phyloP scores from a whole-genome alignment of 2,797 vertebrate genomes.

The Novumbra hubbsi region DNA sequence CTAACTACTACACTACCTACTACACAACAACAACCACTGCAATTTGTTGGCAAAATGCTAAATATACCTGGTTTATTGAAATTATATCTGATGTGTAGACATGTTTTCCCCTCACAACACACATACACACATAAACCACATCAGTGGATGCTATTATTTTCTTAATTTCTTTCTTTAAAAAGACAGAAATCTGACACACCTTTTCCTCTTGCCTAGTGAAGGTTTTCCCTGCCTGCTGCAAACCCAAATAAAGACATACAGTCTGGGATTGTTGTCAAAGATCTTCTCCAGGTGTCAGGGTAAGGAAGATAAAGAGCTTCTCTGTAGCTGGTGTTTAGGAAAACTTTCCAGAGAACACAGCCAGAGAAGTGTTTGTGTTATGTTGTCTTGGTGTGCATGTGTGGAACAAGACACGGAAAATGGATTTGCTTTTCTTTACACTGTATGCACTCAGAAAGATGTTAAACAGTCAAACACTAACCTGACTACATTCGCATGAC shows the following conservation, averaged over 20 bases:
- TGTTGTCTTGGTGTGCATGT: constrained; percentile 56
- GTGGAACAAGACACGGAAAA: constrained; percentile 55
- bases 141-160: constrained; percentile 3
- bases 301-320: constrained; percentile 54
- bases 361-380: constrained; percentile 69
- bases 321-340: constrained; percentile 67
- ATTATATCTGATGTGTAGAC: neutral
- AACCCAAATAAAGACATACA: constrained; percentile 78
- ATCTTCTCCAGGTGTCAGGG: constrained; percentile 62
- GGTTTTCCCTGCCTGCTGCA: constrained; percentile 53
- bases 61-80: constrained; percentile 22
- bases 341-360: constrained; percentile 64
- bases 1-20: constrained; percentile 9
- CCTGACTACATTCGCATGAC: neutral
- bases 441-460: constrained; percentile 30
- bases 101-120: neutral
- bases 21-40: no score
- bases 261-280: constrained; percentile 61
- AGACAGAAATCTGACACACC: constrained; percentile 49
- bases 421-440: constrained; percentile 39
- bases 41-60: constrained; percentile 29
- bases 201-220: constrained; percentile 34
- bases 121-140: constrained; percentile 27
- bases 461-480: constrained; percentile 1
- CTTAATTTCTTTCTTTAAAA: no score